Conservation (phyloP, 2,797 vertebrate species). For the Clarias laeviceps region DNA sequence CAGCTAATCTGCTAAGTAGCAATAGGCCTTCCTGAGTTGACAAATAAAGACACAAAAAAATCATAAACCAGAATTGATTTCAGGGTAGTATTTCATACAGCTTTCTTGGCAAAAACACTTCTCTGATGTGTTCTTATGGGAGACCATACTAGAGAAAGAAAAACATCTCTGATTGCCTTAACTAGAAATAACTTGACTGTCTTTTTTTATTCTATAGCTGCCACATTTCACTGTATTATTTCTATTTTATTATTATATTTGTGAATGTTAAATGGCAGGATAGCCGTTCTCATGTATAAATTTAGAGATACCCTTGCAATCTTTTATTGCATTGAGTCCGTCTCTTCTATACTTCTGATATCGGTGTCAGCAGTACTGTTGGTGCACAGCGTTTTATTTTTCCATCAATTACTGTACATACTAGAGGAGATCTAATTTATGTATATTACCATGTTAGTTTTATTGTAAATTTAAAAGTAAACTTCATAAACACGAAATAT, state of each 20-base stretch:
- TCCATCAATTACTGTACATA: not conserved
- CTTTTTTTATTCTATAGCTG: not conserved
- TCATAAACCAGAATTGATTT: too few relatives aligned
- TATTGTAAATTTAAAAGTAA: not conserved
- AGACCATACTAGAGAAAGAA: not conserved
- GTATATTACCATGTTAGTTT: not conserved
- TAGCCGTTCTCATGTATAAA: not conserved
- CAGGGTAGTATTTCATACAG: not conserved
- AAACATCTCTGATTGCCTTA: not conserved
- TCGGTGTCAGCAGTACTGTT: not conserved
- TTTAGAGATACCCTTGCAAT: not conserved
- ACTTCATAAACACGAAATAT: not conserved
- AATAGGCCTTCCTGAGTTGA: not conserved
- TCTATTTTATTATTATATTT: not conserved
- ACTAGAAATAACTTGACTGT: not conserved
- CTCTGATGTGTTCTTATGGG: not conserved
- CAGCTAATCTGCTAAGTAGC: not conserved
- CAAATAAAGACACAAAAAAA: not conserved
- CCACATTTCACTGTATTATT: not conserved
- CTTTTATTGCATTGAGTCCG: not conserved
- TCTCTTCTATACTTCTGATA: not conserved
- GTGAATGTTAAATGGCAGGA: not conserved
- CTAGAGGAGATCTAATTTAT: not conserved
- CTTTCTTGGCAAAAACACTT: not conserved
- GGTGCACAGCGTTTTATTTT: not conserved